Conservation (phyloP, 23 tunicate genomes). For the Trididemnum nubilum region DNA sequence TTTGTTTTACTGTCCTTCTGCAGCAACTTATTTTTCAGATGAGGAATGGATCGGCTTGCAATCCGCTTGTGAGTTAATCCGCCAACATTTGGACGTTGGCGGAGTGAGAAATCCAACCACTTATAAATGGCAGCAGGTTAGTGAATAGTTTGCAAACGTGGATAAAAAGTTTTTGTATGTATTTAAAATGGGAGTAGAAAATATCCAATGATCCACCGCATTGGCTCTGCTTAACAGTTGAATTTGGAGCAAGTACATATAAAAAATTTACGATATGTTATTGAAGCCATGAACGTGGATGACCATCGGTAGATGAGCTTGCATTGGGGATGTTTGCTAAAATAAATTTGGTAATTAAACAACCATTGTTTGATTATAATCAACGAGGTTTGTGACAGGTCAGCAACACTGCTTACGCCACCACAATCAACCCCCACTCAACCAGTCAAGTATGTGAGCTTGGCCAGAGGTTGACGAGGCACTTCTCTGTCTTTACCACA, state of each 20-base stretch:
- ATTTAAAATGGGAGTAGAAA: background rate
- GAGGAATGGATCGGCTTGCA: conserved; percentile 31
- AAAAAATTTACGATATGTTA: no score
- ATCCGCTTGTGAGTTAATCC: conserved; percentile 84
- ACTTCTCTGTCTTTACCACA: conserved; percentile 70
- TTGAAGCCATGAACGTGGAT: no score
- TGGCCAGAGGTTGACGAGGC: conserved; percentile 75
- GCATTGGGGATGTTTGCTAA: no score
- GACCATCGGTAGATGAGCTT: no score
- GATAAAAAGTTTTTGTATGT: background rate
- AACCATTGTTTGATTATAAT: no score
- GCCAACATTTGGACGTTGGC: conserved; percentile 86
- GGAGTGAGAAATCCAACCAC: conserved; percentile 74
- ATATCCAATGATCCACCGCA: background rate
- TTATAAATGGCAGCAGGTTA: conserved; percentile 86
- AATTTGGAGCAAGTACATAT: no score
- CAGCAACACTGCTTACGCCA: conserved; percentile 80
- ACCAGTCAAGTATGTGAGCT: conserved; percentile 39
- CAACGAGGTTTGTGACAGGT: no score
- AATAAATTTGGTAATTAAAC: no score
- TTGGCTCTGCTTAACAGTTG: no score
- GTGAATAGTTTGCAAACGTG: background rate
- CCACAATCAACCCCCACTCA: conserved; percentile 67
- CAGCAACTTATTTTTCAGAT: background rate
- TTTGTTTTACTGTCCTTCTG: no score